Evolutionary conservation across 2,888 invertebrate species (phyloP).

Genomic region (Drosophila suboccidentalis): DNA sequence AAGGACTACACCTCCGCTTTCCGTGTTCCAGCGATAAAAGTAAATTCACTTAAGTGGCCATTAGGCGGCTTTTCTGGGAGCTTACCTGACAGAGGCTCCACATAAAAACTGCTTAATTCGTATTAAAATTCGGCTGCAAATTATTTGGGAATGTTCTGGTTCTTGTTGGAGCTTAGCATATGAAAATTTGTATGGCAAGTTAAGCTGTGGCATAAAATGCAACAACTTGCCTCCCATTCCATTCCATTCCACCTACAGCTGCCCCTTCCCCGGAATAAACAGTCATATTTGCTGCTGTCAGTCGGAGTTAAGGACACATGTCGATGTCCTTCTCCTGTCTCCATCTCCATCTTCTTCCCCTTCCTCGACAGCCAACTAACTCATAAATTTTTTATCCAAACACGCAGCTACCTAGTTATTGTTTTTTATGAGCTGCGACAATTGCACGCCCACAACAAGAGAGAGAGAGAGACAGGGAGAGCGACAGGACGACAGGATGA

Average conservation of each 20-base stretch:
- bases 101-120: slow-evolving; percentile 71
- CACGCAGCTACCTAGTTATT: slow-evolving; percentile 61
- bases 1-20: too few relatives aligned
- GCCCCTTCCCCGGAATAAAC: slow-evolving; percentile 12
- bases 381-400: slow-evolving; percentile 77
- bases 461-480: not conserved
- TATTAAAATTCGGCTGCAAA: slow-evolving; percentile 58
- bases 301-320: slow-evolving; percentile 62
- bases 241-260: not conserved
- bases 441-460: slow-evolving; percentile 54
- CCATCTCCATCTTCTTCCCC: too few relatives aligned
- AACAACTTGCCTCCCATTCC: too few relatives aligned
- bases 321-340: slow-evolving; percentile 55
- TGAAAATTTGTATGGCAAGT: slow-evolving; percentile 69
- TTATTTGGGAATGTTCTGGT: slow-evolving; percentile 61
- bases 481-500: slow-evolving; percentile 22
- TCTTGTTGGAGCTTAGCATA: slow-evolving; percentile 32
- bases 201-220: slow-evolving; percentile 72
- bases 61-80: slow-evolving; percentile 65
- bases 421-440: slow-evolving; percentile 81
- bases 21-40: slow-evolving; percentile 59
- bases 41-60: slow-evolving; percentile 76
- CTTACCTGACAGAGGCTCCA: slow-evolving; percentile 35
- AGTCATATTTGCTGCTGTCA: slow-evolving; percentile 61
- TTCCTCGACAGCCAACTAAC: slow-evolving; percentile 45